Evolutionary conservation across 2,113 vertebrate species (phyloP).

Genomic region (Oncorhynchus nerka): DNA sequence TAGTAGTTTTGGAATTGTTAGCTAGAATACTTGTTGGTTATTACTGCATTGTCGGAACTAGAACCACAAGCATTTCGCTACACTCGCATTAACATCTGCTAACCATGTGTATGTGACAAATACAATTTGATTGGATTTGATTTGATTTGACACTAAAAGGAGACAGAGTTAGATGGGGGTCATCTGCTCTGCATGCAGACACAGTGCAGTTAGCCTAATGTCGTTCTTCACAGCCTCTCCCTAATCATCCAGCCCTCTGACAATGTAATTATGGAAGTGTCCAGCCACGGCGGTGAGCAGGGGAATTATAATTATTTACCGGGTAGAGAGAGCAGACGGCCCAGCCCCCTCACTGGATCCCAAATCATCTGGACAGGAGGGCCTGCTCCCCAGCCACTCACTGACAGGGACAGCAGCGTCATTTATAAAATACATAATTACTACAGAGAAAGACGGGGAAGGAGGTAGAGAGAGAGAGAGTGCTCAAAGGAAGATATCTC

Average conservation of each 20-base stretch:
- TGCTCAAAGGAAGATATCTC: not conserved
- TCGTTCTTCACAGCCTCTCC: constrained; percentile 67
- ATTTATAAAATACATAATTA: constrained; percentile 24
- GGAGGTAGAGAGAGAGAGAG: not conserved
- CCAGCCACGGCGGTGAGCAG: constrained; percentile 54
- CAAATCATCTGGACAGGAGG: not conserved
- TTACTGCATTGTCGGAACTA: no score
- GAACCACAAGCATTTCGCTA: no score
- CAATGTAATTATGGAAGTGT: constrained; percentile 78
- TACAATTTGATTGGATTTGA: no score
- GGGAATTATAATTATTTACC: constrained; percentile 72
- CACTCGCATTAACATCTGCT: no score
- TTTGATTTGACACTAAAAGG: not conserved
- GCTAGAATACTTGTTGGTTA: no score
- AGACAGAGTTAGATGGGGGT: constrained; percentile 37
- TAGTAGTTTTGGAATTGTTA: no score
- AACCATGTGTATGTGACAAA: no score
- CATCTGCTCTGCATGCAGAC: constrained; percentile 61
- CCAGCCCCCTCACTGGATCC: not conserved
- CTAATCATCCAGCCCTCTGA: constrained; percentile 69
- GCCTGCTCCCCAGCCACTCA: not conserved
- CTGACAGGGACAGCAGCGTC: not conserved
- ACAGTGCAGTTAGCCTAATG: constrained; percentile 42
- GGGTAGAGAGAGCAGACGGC: constrained; percentile 37
- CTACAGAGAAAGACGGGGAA: not conserved